phyloP scores from a whole-genome alignment of 1,140 invertebrate genomes.

The Trichogramma pretiosum region DNA sequence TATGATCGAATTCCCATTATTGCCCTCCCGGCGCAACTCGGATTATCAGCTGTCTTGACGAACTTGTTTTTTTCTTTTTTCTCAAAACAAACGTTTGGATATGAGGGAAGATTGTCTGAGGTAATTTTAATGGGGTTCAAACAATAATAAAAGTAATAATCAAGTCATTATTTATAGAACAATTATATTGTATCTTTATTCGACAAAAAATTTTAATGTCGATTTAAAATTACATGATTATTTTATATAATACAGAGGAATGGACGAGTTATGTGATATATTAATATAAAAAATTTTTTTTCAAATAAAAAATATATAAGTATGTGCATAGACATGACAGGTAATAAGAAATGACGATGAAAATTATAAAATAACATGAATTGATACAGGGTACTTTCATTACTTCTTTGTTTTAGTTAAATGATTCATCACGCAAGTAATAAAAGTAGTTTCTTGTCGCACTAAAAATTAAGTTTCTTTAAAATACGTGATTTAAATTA shows the following conservation, averaged over 20 bases:
- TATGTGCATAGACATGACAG: neutral
- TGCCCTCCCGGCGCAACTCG: too few relatives aligned
- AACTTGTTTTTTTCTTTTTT: too few relatives aligned
- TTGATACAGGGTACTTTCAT: neutral
- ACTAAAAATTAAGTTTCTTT: too few relatives aligned
- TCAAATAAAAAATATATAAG: conserved; percentile 4
- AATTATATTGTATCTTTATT: conserved; percentile 17
- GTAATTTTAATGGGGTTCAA: too few relatives aligned
- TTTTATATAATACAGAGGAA: conserved; percentile 18
- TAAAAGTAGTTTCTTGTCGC: too few relatives aligned
- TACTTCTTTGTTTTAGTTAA: neutral
- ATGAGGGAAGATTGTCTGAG: too few relatives aligned
- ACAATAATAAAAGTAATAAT: too few relatives aligned
- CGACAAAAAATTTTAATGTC: conserved; percentile 8
- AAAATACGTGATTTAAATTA: too few relatives aligned
- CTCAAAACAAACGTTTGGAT: too few relatives aligned
- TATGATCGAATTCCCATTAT: too few relatives aligned
- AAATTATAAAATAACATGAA: neutral
- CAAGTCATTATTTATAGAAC: conserved; percentile 7
- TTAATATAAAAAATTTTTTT: conserved; percentile 5
- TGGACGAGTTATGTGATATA: conserved; percentile 7
- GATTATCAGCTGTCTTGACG: too few relatives aligned
- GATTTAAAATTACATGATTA: conserved; percentile 18
- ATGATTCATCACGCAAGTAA: too few relatives aligned
- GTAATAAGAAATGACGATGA: neutral